phyloP scores from a whole-genome alignment of 1,140 invertebrate genomes.

The Drosophila kanapiae region DNA sequence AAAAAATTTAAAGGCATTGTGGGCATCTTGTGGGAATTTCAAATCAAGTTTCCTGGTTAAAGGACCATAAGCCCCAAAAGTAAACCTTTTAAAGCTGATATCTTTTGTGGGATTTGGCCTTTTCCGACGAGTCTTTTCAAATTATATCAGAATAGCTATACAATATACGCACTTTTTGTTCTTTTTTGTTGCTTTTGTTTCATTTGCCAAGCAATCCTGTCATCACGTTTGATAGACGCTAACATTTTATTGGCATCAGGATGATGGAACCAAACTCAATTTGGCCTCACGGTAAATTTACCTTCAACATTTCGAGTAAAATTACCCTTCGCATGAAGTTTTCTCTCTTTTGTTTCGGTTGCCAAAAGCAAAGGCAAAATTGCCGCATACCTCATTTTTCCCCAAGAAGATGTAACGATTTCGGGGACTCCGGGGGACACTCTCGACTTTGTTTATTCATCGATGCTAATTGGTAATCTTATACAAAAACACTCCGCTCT shows the following conservation, averaged over 20 bases:
- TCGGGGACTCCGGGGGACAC: not conserved
- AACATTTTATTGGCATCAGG: slow-evolving; percentile 21
- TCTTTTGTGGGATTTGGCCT: slow-evolving; percentile 8
- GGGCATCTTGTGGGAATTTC: not conserved
- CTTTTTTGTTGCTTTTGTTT: slow-evolving; percentile 5
- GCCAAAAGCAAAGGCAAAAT: slow-evolving; percentile 2
- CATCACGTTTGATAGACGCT: slow-evolving; percentile 24
- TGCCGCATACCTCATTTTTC: slow-evolving; percentile 12
- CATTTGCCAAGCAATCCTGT: slow-evolving; percentile 11
- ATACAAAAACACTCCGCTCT: not conserved
- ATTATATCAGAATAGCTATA: slow-evolving; percentile 7
- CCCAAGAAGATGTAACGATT: slow-evolving; percentile 10
- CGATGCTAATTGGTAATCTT: slow-evolving; percentile 21
- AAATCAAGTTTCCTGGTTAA: not conserved
- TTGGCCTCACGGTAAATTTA: slow-evolving; percentile 17
- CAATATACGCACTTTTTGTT: slow-evolving; percentile 1
- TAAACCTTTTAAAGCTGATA: slow-evolving; percentile 6
- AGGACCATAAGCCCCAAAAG: not conserved
- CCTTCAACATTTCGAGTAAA: slow-evolving; percentile 17
- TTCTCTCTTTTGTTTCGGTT: too few relatives aligned
- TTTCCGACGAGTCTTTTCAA: not conserved
- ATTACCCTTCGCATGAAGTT: slow-evolving; percentile 13
- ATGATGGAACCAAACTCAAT: slow-evolving; percentile 21
- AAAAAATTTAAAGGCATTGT: not conserved
- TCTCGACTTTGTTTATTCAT: slow-evolving; percentile 17